Evolutionary conservation across 2,113 vertebrate genomes (phyloP), one percentile per base, ranked within the genome.

Genomic region (Megaceryle torquata): DNA sequence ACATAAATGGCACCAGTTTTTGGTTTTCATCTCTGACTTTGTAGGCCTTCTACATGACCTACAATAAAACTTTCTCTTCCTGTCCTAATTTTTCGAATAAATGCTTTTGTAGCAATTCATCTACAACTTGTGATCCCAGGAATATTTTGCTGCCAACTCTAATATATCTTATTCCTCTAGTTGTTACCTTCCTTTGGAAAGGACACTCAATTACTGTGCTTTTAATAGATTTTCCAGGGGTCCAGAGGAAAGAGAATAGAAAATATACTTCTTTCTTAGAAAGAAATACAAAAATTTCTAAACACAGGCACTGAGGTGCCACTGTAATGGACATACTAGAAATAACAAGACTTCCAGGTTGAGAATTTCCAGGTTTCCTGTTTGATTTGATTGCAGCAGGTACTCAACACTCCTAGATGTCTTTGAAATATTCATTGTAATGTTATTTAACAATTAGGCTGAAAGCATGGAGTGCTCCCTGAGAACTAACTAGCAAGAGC

Each of bases 391-490:
- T 84, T 92, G 78, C 67, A 89, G 35, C 59, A 91, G 41, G 41
- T 93, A 74, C 63, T 71, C 50, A 91, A 20, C 50, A 18, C n/a
- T 80, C 61, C 54, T 63, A 82, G 86, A 29, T 9, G 61, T 54
- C 75, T 95, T 92, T 92, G 83, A 93, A 94, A 95, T 91, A 86
- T 75, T 88, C 11, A 31, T 75, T 81, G 21, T 65, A 53, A 82
- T 50, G 31, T 86, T 93, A 59, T 84, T 92, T 50, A 92, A 91
- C 39, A 84, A 84, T 89, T 87, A 91, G 50, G 72, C 28, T 94
- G 95, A 72, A 94, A 89, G 57, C 50, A 35, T 59, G 61, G 90
- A 53, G 33, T 0, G 2, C 57, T 94, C 54, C 65, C 65, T 4
- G 12, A 71, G 65, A 93, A 63, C 70, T 90, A 90, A 70, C 60